Conservation (phyloP, 1,140 invertebrate genomes). For the Drosophila virilis region DNA sequence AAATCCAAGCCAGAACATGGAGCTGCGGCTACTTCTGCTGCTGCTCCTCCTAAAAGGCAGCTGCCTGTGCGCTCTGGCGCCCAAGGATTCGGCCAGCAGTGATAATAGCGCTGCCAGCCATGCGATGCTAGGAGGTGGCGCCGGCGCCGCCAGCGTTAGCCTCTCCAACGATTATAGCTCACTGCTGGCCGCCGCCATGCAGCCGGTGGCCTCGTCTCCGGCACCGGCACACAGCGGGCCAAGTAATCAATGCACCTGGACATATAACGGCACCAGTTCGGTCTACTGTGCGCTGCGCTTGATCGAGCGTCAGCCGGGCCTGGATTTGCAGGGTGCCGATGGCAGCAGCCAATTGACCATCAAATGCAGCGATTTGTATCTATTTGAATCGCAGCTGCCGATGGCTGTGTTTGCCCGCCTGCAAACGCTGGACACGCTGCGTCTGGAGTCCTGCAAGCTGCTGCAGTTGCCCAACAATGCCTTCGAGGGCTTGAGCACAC, state of each 20-base stretch:
- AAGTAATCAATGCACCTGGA: slow-evolving; percentile 86
- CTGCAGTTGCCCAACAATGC: slow-evolving; percentile 90
- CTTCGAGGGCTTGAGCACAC: slow-evolving; percentile 90
- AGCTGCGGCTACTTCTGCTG: slow-evolving; percentile 26
- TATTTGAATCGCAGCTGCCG: slow-evolving; percentile 91
- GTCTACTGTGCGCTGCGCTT: slow-evolving; percentile 89
- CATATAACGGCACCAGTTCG: slow-evolving; percentile 87
- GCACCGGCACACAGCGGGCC: slow-evolving; percentile 48
- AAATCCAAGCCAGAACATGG: slow-evolving; percentile 22
- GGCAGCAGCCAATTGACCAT: slow-evolving; percentile 89
- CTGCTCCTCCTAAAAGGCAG: slow-evolving; percentile 6
- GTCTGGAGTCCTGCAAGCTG: slow-evolving; percentile 92
- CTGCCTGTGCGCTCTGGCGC: slow-evolving; percentile 33
- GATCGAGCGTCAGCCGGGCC: slow-evolving; percentile 87
- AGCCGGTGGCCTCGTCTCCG: slow-evolving; percentile 24
- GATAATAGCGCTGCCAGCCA: slow-evolving; percentile 50
- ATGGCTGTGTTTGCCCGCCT: slow-evolving; percentile 90
- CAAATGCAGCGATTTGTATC: slow-evolving; percentile 90
- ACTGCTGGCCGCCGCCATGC: slow-evolving; percentile 35
- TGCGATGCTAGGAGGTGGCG: slow-evolving; percentile 62
- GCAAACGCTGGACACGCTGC: slow-evolving; percentile 89
- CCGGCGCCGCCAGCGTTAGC: slow-evolving; percentile 58
- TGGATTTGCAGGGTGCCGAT: slow-evolving; percentile 88
- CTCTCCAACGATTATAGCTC: slow-evolving; percentile 65
- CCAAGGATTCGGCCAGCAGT: slow-evolving; percentile 47